Base-by-base conservation (phyloP, 2,113 vertebrate genomes). In the Boleophthalmus pectinirostris region DNA sequence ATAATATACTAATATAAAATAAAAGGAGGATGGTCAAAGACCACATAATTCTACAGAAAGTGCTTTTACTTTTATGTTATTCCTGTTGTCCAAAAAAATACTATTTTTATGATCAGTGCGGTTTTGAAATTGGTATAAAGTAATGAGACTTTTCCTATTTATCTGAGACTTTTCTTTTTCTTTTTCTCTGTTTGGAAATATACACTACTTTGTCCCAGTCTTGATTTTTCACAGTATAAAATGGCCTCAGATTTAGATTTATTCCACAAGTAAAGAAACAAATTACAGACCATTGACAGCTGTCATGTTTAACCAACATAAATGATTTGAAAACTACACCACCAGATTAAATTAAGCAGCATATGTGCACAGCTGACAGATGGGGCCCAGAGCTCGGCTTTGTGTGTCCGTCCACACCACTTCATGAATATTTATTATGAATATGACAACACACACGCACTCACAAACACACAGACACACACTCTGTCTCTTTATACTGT, bases 391-490 rank as follows among this genome's bases (percentile, higher is more conserved):
- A n/a, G 66, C 25, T 82, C 67, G 58, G 73, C 83, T 85, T 82
- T 85, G 78, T 68, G 71, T 78, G 65, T 84, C 86, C 75, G 70
- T 84, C 79, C 84, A 82, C 82, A 82, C 23, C 72, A 83, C 1
- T 77, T 88, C 82, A 87, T 89, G 83, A 88, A 91, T 89, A 92
- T 89, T 86, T 56, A 85, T 64, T 0, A 70, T 7, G 21, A 76
- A 76, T 64, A 64, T 54, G 75, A 46, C 57, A 7, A 5, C 18
- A 53, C 65, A 74, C 38, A 63, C 1, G 49, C 49, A 80, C 73
- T 49, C 0, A 58, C 33, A 47, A 49, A 80, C 72, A 53, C 1
- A 63, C 29, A 47, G 25, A 29, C 33, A 65, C 77, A 24, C 56
- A 29, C 29, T 29, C 29, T 29, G 47, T 35, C 64, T 49, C 56